These are phyloP conservation scores for Linnaemya vulpina DNA, from an alignment of 2,888 invertebrate species.

Conservation along the genomic window DNA sequence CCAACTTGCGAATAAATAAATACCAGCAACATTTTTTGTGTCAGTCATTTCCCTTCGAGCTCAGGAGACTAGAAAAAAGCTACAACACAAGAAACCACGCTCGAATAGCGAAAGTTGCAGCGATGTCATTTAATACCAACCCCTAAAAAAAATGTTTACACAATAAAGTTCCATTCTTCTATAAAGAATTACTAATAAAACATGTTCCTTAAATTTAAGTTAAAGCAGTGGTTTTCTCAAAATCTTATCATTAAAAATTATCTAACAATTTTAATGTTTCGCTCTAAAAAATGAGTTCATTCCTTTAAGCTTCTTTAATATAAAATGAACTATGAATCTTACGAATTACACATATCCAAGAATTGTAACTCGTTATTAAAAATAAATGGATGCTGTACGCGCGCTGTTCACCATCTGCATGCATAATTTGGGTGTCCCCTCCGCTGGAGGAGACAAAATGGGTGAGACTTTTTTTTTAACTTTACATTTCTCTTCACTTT, in stretches of 20 bases:
- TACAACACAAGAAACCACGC: too few species aligned
- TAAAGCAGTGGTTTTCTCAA: too few species aligned
- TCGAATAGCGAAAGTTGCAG: too few species aligned
- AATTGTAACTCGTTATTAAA: conserved; percentile 51
- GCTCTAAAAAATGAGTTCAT: neutral
- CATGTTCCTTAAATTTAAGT: too few species aligned
- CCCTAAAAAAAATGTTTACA: too few species aligned
- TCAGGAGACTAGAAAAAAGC: neutral
- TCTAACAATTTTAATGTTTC: too few species aligned
- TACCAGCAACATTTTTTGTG: neutral
- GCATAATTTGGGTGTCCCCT: neutral
- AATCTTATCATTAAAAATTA: too few species aligned
- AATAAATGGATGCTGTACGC: neutral
- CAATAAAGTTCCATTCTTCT: too few species aligned
- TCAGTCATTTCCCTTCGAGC: neutral
- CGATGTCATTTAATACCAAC: too few species aligned
- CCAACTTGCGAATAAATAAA: neutral
- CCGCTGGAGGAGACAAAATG: neutral
- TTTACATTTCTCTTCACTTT: neutral
- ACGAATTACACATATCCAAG: neutral
- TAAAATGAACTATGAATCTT: neutral
- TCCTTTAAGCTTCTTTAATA: neutral
- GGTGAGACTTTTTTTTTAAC: neutral
- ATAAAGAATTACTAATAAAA: too few species aligned
- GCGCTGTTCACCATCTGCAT: neutral